Conservation (phyloP, 2,797 vertebrate species). For the Tapera naevia region DNA sequence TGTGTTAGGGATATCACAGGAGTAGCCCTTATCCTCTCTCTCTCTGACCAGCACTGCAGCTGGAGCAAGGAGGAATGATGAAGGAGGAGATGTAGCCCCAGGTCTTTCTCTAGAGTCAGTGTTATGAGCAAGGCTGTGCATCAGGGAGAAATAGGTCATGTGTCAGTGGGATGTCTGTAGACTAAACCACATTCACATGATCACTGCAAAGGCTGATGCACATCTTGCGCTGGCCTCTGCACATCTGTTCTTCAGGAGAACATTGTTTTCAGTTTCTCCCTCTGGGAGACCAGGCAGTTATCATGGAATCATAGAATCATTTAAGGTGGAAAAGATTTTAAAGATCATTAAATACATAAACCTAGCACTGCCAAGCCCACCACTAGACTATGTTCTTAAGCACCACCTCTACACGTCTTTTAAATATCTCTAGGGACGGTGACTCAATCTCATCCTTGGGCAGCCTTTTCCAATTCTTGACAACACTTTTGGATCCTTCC, state of each 20-base stretch:
- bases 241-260: background rate
- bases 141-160: accelerated
- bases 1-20: background rate
- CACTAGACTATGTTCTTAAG: no score
- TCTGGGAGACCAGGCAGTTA: background rate
- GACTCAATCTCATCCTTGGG: no score
- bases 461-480: no score
- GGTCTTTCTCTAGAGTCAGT: accelerated
- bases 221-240: accelerated
- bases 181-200: background rate
- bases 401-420: no score
- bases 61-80: background rate
- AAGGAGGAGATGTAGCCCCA: background rate
- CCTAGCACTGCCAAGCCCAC: no score
- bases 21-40: background rate
- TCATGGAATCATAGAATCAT: no score
- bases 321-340: no score
- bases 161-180: accelerated
- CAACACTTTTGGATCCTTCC: background rate
- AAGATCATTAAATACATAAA: no score
- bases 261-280: background rate
- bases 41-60: background rate
- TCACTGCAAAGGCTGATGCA: background rate
- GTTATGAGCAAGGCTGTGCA: background rate
- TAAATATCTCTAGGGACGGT: no score